phyloP scores from a whole-genome alignment of 2,113 vertebrate genomes.

The Zosterops pallidus region DNA sequence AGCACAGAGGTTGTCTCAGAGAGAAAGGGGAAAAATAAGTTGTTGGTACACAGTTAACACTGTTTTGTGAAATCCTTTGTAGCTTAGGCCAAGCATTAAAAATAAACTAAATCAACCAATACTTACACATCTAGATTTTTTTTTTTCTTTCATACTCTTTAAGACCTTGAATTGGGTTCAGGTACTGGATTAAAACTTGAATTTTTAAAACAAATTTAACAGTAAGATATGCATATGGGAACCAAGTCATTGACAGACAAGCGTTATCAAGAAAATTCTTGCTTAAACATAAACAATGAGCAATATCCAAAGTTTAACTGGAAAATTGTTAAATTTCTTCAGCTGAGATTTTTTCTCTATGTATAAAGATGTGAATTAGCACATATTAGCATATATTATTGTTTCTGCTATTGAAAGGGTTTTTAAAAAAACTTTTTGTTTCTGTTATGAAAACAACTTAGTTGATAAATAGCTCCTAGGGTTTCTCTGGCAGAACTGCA shows the following conservation, averaged over 20 bases:
- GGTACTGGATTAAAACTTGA: neutral
- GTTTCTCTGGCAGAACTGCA: neutral
- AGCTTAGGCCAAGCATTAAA: neutral
- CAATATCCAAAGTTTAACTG: neutral
- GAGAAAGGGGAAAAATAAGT: neutral
- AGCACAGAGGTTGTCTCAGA: accelerated
- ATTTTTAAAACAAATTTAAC: neutral
- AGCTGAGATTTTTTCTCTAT: neutral
- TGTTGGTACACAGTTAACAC: neutral
- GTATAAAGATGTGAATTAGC: neutral
- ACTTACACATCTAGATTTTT: neutral
- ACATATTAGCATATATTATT: constrained; percentile 4
- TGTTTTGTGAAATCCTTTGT: neutral
- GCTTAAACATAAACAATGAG: neutral
- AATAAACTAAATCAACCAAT: neutral
- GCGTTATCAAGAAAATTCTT: neutral
- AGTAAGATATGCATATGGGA: neutral
- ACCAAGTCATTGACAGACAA: neutral
- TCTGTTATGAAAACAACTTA: neutral
- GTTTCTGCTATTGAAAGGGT: neutral
- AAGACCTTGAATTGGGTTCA: neutral
- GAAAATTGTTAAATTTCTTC: neutral
- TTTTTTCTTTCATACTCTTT: neutral
- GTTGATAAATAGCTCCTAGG: neutral
- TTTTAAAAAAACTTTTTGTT: neutral